Evolutionary conservation across 1,140 invertebrate genomes (phyloP), one percentile per base, ranked within the genome.

Genomic region (Babylonia areolata): DNA sequence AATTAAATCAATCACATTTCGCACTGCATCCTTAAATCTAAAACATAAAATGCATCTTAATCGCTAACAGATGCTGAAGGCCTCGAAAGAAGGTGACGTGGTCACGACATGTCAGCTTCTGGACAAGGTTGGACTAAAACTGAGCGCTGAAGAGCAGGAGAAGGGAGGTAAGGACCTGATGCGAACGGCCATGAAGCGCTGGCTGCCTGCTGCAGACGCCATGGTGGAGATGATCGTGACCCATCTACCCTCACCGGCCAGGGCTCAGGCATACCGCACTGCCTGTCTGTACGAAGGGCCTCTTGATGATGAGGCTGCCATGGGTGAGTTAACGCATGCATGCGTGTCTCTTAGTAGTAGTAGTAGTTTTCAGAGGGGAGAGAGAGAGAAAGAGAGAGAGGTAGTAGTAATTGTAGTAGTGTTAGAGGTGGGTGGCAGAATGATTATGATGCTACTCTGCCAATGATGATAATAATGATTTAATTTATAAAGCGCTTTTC

Each of bases 161-260:
- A 98, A 99, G 94, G 98, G 99, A 73, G 94, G 94, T 51, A 95
- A 95, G 85, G 87, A 90, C 5, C 90, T 95, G 39, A 84, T 92
- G 91, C 84, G 88, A 37, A 87, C 73, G 2, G 97, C 99, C 40
- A 99, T 99, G 98, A 96, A 98, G 93, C 98, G 97, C 85, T 99
- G 99, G 99, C 95, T 99, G 92, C 99, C 99, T 81, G 99, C 99
- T 95, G 99, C 99, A 92, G 99, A 99, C 94, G 98, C 99, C 94
- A 95, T 99, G 91, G 97, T 99, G 96, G 98, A 99, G 96, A 99
- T 99, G 99, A 99, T 99, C 95, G 97, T 98, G 94, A 99, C 99
- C 93, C 99, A 99, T 94, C 95, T 99, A 93, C 99, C 99, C 87
- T 99, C 99, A 40, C 99, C 99, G 40, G 98, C 99, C 35, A 97